phyloP scores from a whole-genome alignment of 2,797 vertebrate genomes.

The Pogonophryne albipinna region DNA sequence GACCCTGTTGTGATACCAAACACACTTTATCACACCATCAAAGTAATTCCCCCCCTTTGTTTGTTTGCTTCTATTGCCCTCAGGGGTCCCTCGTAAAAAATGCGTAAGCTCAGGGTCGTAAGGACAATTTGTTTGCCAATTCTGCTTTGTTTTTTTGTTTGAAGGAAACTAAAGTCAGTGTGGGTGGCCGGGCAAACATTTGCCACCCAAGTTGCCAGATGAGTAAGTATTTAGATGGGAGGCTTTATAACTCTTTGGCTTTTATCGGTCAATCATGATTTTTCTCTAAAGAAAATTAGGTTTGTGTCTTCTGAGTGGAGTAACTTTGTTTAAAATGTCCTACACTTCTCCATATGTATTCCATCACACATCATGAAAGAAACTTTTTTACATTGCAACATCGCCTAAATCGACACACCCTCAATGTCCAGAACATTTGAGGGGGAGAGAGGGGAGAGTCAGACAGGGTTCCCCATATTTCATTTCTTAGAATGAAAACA shows the following conservation, averaged over 20 bases:
- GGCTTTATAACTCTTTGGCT: conserved; percentile 38
- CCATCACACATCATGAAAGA: conserved; percentile 35
- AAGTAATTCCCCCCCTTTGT: conserved; percentile 24
- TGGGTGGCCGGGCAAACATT: conserved; percentile 62
- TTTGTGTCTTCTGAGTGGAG: background rate
- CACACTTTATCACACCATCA: conserved; percentile 42
- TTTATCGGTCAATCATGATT: conserved; percentile 33
- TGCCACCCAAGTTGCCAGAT: conserved; percentile 55
- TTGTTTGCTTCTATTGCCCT: conserved; percentile 57
- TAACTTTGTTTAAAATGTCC: conserved; percentile 15
- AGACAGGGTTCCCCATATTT: conserved; percentile 37
- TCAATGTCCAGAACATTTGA: conserved; percentile 59
- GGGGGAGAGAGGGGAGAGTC: conserved; percentile 22
- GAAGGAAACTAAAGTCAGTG: conserved; percentile 35
- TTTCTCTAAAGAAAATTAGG: background rate
- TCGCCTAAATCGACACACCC: conserved; percentile 40
- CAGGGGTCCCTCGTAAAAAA: conserved; percentile 42
- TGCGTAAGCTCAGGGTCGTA: conserved; percentile 28
- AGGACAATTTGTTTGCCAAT: conserved; percentile 52
- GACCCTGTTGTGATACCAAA: conserved; percentile 68
- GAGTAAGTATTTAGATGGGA: conserved; percentile 34
- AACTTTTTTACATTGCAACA: conserved; percentile 13
- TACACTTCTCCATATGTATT: conserved; percentile 18
- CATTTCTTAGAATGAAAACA: conserved; percentile 56
- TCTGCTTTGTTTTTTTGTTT: conserved; percentile 40